Conservation (phyloP, 2,888 invertebrate genomes). For the Rhogogaster chlorosoma region DNA sequence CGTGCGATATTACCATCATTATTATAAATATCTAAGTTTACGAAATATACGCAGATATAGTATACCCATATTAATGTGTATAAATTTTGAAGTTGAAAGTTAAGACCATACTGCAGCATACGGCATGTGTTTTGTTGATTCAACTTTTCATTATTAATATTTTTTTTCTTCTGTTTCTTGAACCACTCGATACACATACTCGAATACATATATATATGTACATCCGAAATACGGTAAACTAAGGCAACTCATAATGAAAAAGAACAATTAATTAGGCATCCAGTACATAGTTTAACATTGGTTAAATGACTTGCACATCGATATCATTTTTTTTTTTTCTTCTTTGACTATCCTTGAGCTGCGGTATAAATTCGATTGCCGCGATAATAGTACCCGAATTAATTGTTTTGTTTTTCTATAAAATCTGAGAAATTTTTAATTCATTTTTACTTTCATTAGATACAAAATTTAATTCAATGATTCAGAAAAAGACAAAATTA, state of each 20-base stretch:
- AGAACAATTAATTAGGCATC: neutral
- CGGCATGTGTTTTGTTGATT: neutral
- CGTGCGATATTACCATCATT: slow-evolving; percentile 52
- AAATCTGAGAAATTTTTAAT: neutral
- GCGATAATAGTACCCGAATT: neutral
- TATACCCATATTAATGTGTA: neutral
- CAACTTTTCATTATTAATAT: neutral
- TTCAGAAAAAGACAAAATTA: neutral
- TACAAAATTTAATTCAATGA: neutral
- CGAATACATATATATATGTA: neutral
- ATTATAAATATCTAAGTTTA: slow-evolving; percentile 47
- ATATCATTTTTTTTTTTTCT: slow-evolving; percentile 58
- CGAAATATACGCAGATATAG: too few species aligned
- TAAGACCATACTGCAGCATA: neutral
- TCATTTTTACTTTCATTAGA: neutral
- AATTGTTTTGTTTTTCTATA: neutral
- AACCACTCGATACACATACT: slow-evolving; percentile 5
- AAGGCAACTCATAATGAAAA: neutral
- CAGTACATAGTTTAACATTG: neutral
- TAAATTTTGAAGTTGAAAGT: neutral
- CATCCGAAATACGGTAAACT: neutral
- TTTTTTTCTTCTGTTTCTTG: slow-evolving; percentile 56
- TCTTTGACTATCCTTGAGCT: slow-evolving; percentile 16
- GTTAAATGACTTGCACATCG: neutral
- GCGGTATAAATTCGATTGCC: neutral